Conservation (phyloP, 2,113 vertebrate genomes). For the Asarcornis scutulata region DNA sequence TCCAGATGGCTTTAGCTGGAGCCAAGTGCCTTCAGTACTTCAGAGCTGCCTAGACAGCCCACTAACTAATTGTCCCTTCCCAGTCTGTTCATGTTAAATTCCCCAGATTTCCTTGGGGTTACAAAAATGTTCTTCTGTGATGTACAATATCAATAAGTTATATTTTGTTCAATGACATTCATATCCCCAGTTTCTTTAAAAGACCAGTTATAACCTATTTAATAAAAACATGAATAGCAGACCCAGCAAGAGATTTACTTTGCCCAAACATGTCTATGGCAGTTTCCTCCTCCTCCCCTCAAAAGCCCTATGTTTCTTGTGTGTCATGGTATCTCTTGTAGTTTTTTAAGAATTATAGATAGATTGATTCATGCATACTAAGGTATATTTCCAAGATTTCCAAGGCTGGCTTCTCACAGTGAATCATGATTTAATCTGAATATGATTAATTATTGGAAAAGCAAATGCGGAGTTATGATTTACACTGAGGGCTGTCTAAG, state of each 20-base stretch:
- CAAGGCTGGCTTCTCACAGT: not conserved
- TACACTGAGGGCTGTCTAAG: not conserved
- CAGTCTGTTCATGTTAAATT: constrained; percentile 26
- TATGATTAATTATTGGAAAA: not conserved
- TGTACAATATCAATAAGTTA: not conserved
- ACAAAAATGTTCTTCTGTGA: not conserved
- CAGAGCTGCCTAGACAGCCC: constrained; percentile 13
- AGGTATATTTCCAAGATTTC: not conserved
- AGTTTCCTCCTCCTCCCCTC: not conserved
- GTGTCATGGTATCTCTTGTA: not conserved
- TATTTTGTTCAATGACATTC: not conserved
- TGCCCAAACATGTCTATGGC: not conserved
- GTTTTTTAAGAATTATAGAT: not conserved
- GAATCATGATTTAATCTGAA: not conserved
- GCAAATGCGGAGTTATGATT: not conserved
- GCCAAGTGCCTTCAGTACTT: constrained; percentile 58
- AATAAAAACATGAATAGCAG: not conserved
- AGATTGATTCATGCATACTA: not conserved
- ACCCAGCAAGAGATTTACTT: not conserved
- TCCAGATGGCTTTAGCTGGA: constrained; percentile 61
- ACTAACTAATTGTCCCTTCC: constrained; percentile 56
- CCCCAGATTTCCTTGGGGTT: not conserved
- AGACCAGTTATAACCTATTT: not conserved
- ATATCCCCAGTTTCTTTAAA: not conserved
- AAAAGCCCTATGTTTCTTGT: not conserved